Conservation (phyloP, 2,888 invertebrate genomes). For the Trileptium ribeirensis region DNA sequence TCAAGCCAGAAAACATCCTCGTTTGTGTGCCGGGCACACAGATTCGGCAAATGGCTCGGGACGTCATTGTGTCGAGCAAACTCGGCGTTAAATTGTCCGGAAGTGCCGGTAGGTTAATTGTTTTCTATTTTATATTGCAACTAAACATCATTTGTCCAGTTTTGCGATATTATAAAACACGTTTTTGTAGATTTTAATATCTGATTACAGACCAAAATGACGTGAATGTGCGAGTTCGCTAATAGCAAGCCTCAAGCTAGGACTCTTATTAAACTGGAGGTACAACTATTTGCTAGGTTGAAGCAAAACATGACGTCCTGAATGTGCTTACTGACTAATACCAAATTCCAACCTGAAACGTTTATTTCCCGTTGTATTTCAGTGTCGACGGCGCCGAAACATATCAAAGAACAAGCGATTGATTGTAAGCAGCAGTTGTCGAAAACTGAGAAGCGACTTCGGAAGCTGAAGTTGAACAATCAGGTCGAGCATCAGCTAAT, state of each 20-base stretch:
- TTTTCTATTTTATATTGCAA: not conserved
- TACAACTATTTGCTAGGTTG: no score
- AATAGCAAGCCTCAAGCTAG: no score
- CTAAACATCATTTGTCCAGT: no score
- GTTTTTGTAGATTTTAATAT: no score
- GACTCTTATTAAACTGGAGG: no score
- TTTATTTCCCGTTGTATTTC: conserved; percentile 12
- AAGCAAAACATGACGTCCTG: no score
- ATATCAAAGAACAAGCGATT: conserved; percentile 7
- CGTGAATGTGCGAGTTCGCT: no score
- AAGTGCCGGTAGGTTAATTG: conserved; percentile 60
- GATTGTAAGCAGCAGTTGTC: conserved; percentile 54
- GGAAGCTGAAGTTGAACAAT: conserved; percentile 89
- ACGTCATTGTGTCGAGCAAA: conserved; percentile 88
- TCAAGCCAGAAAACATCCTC: conserved; percentile 57
- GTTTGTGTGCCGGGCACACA: conserved; percentile 81
- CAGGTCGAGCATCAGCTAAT: conserved; percentile 85
- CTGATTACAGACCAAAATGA: no score
- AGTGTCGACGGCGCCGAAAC: conserved; percentile 8
- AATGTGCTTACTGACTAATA: no score
- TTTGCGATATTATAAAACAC: no score
- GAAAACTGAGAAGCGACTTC: conserved; percentile 86
- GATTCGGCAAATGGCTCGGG: conserved; percentile 80
- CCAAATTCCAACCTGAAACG: no score
- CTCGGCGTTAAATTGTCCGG: conserved; percentile 82